These are phyloP conservation scores for Phalera bucephala DNA, from an alignment of 2,888 invertebrate genomes.

Conservation along the genomic window DNA sequence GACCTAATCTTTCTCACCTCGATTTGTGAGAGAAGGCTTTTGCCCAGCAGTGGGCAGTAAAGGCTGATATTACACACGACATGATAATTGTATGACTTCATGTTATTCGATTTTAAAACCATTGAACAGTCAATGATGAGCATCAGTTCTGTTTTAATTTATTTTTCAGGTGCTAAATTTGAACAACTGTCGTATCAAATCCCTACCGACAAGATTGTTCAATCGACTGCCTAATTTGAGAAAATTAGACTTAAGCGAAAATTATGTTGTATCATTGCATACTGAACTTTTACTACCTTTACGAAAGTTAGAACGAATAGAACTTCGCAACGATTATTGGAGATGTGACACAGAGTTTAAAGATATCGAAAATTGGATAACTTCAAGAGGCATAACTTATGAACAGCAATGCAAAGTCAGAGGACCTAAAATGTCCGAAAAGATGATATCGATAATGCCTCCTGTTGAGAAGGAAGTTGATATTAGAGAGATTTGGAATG, in stretches of 20 bases:
- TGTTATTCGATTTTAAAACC: too few species aligned
- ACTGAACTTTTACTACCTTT: slow-evolving; percentile 72
- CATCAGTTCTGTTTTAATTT: too few species aligned
- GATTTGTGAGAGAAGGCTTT: too few species aligned
- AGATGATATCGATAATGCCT: slow-evolving; percentile 76
- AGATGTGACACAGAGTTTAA: slow-evolving; percentile 77
- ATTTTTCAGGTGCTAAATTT: slow-evolving; percentile 82
- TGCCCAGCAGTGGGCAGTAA: too few species aligned
- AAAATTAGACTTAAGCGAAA: slow-evolving; percentile 84
- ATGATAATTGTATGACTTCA: too few species aligned
- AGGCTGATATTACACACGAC: too few species aligned
- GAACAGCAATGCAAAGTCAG: slow-evolving; percentile 69
- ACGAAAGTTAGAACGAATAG: slow-evolving; percentile 71
- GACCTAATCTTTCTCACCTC: too few species aligned
- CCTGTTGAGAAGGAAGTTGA: slow-evolving; percentile 60
- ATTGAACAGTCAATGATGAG: too few species aligned
- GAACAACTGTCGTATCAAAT: slow-evolving; percentile 82
- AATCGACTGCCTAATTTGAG: slow-evolving; percentile 79
- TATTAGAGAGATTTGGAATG: slow-evolving; percentile 66
- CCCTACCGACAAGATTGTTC: slow-evolving; percentile 77
- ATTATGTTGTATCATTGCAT: slow-evolving; percentile 81
- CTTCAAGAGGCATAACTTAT: slow-evolving; percentile 61
- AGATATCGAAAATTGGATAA: slow-evolving; percentile 67
- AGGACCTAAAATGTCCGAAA: slow-evolving; percentile 78
- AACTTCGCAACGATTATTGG: slow-evolving; percentile 81